Evolutionary conservation across 2,113 vertebrate species (phyloP).

Genomic region (Mastomys natalensis): DNA sequence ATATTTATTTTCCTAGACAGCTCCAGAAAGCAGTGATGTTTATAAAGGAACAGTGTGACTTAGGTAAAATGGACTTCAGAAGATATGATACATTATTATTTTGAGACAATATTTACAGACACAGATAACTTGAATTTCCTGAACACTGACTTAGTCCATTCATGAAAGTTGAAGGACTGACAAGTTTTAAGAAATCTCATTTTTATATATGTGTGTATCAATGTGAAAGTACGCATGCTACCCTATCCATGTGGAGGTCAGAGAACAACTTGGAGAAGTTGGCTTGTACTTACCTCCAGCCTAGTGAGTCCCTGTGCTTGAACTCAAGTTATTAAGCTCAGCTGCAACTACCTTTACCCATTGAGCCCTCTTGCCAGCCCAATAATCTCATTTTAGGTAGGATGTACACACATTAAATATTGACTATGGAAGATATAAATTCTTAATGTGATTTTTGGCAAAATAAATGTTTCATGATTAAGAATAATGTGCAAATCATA

Average conservation of each 20-base stretch:
- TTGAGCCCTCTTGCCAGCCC: not conserved
- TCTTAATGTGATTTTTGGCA: conserved; percentile 51
- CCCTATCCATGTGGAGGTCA: not conserved
- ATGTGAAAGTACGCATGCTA: not conserved
- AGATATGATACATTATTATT: not conserved
- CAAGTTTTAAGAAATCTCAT: conserved; percentile 70
- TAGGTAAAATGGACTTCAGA: not conserved
- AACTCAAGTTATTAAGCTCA: not conserved
- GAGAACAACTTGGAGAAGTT: not conserved
- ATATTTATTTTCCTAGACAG: not conserved
- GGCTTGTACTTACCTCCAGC: not conserved
- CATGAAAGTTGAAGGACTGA: conserved; percentile 32
- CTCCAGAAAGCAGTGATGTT: not conserved
- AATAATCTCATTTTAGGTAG: conserved; percentile 69
- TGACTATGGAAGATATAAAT: conserved; percentile 70
- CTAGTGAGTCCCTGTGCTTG: not conserved
- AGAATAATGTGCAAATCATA: conserved; percentile 43
- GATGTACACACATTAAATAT: conserved; percentile 75
- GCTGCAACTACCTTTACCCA: not conserved
- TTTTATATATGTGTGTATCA: not conserved
- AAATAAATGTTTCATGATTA: conserved; percentile 68
- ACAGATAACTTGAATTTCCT: not conserved
- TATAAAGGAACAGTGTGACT: not conserved
- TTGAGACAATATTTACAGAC: not conserved
- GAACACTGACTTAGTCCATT: conserved; percentile 46